phyloP scores from a whole-genome alignment of 2,113 vertebrate species.

The Mola mola region DNA sequence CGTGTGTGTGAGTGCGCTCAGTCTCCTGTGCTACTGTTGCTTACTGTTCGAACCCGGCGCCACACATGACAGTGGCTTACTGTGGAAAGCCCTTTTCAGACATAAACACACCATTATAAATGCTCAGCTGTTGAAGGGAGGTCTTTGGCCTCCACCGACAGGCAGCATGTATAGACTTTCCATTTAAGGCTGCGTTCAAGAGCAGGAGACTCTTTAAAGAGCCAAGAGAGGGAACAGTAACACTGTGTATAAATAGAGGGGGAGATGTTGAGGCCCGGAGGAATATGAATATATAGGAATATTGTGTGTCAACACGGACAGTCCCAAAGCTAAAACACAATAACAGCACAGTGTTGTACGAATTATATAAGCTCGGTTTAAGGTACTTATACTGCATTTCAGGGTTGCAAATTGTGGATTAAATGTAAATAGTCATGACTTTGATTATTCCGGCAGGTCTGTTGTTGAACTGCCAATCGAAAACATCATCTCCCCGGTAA shows the following conservation, averaged over 20 bases:
- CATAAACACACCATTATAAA: conserved; percentile 79
- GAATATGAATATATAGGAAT: too few species aligned
- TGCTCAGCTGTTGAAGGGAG: conserved; percentile 71
- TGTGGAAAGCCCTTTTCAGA: conserved; percentile 72
- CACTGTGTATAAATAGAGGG: conserved; percentile 67
- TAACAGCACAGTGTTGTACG: too few species aligned
- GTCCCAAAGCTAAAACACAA: too few species aligned
- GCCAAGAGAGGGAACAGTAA: conserved; percentile 69
- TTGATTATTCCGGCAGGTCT: too few species aligned
- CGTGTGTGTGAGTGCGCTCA: conserved; percentile 5
- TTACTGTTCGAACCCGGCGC: conserved; percentile 52
- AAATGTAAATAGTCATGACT: too few species aligned
- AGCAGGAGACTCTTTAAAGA: conserved; percentile 59
- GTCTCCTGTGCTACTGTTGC: conserved; percentile 37
- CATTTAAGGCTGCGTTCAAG: conserved; percentile 71
- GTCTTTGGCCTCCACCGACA: conserved; percentile 61
- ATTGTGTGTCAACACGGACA: too few species aligned
- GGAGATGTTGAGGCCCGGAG: conserved; percentile 12
- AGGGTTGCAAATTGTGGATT: too few species aligned
- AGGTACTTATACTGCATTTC: too few species aligned
- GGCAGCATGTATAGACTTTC: conserved; percentile 76
- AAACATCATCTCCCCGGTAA: too few species aligned
- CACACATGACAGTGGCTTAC: conserved; percentile 66
- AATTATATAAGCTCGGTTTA: too few species aligned
- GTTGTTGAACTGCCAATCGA: too few species aligned